These are phyloP conservation scores for Yponomeuta plumbellus DNA, from an alignment of 2,888 invertebrate species.

Conservation along the genomic window DNA sequence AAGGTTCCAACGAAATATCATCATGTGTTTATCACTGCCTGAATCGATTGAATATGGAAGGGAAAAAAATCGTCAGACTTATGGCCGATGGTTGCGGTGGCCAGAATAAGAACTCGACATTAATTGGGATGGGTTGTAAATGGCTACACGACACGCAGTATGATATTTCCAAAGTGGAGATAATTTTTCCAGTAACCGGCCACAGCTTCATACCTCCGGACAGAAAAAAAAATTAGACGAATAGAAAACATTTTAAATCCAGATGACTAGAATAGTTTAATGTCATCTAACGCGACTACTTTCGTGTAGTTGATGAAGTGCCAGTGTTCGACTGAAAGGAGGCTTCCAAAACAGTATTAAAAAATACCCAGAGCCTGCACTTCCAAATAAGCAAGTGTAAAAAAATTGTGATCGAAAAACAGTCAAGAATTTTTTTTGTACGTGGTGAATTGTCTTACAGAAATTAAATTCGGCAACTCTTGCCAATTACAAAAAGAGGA, in stretches of 20 bases:
- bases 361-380: too few relatives aligned
- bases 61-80: conserved; percentile 2
- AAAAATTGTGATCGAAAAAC: too few relatives aligned
- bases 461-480: too few relatives aligned
- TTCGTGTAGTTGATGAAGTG: too few relatives aligned
- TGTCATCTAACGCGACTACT: too few relatives aligned
- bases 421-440: too few relatives aligned
- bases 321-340: too few relatives aligned
- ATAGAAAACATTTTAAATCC: not conserved
- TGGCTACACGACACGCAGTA: conserved; percentile 7
- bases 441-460: too few relatives aligned
- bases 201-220: conserved; percentile 16
- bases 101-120: conserved; percentile 11
- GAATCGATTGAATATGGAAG: conserved; percentile 3
- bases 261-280: not conserved
- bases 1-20: conserved; percentile 16
- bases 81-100: conserved; percentile 16
- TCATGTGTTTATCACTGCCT: conserved; percentile 19
- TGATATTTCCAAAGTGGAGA: not conserved
- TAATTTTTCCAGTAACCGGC: conserved; percentile 16
- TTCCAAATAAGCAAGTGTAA: too few relatives aligned
- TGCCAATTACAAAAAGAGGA: too few relatives aligned
- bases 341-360: too few relatives aligned
- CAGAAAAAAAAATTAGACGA: conserved; percentile 11
- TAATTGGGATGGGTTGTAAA: conserved; percentile 2